Evolutionary conservation across 2,888 invertebrate genomes (phyloP).

Genomic region (Athripsodes cinereus): DNA sequence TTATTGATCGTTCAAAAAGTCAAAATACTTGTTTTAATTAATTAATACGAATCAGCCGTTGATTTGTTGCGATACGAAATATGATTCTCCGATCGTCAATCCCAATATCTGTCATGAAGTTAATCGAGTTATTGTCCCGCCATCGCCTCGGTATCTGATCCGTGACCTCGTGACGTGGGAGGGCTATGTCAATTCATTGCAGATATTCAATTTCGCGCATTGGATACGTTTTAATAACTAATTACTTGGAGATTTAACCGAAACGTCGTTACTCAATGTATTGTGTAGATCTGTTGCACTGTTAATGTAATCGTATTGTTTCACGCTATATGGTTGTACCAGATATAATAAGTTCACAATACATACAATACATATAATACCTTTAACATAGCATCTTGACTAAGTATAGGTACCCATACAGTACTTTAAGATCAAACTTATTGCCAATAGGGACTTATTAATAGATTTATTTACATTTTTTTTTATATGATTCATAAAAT

Average conservation of each 20-base stretch:
- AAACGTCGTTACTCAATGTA: conserved; percentile 23
- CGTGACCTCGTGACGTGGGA: conserved; percentile 3
- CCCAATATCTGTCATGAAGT: neutral
- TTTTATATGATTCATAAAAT: too few species aligned
- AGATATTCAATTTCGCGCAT: conserved; percentile 28
- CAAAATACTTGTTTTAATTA: too few species aligned
- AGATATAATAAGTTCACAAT: too few species aligned
- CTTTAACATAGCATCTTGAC: too few species aligned
- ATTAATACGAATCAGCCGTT: too few species aligned
- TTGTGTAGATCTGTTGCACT: neutral
- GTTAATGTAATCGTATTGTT: neutral
- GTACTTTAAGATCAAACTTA: too few species aligned
- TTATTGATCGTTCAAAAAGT: too few species aligned
- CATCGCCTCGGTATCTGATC: neutral
- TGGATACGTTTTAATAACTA: conserved; percentile 27
- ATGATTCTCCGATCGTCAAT: neutral
- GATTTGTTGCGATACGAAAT: too few species aligned
- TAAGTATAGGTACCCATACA: too few species aligned
- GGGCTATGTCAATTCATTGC: conserved; percentile 23
- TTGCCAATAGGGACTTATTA: too few species aligned
- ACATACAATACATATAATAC: too few species aligned
- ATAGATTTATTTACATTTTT: too few species aligned
- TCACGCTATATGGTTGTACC: neutral
- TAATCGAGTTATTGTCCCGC: conserved; percentile 1
- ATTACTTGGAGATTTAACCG: conserved; percentile 26